These are phyloP conservation scores for Telenomus remus DNA, from an alignment of 1,140 invertebrate genomes.

Conservation along the genomic window DNA sequence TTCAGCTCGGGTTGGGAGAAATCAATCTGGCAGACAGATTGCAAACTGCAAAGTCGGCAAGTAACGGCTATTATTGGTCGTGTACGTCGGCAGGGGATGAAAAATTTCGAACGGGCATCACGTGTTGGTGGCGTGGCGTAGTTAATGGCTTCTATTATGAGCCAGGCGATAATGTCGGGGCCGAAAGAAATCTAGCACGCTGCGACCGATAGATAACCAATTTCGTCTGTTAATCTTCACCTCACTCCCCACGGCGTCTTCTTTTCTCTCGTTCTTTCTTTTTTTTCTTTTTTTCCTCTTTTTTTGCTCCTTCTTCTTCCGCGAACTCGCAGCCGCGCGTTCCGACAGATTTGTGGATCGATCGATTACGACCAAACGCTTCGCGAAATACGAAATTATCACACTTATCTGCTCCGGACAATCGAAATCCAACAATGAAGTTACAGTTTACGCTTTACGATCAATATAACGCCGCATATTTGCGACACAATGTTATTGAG, in stretches of 20 bases:
- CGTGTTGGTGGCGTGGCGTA: slow-evolving; percentile 63
- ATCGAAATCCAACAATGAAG: slow-evolving; percentile 43
- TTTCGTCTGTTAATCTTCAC: slow-evolving; percentile 63
- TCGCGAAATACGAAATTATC: slow-evolving; percentile 42
- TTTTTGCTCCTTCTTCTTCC: neutral
- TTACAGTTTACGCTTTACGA: slow-evolving; percentile 44
- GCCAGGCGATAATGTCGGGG: slow-evolving; percentile 52
- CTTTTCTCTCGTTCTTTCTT: slow-evolving; percentile 15
- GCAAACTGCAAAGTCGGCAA: slow-evolving; percentile 58
- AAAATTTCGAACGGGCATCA: slow-evolving; percentile 64
- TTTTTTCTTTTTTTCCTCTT: slow-evolving; percentile 20
- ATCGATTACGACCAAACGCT: slow-evolving; percentile 38
- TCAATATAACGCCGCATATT: slow-evolving; percentile 36
- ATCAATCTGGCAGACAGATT: slow-evolving; percentile 54
- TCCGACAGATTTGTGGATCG: slow-evolving; percentile 44
- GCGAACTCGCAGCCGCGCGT: slow-evolving; percentile 14
- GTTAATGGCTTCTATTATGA: slow-evolving; percentile 68
- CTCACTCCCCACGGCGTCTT: slow-evolving; percentile 39
- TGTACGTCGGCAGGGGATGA: slow-evolving; percentile 58
- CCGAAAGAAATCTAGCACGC: slow-evolving; percentile 52
- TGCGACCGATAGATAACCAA: slow-evolving; percentile 66
- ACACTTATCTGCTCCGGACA: slow-evolving; percentile 46
- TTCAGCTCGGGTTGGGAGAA: slow-evolving; percentile 31
- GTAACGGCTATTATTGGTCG: slow-evolving; percentile 61
- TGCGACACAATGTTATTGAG: slow-evolving; percentile 41